Base-by-base conservation (phyloP, 2,797 vertebrate species). In the Chiroxiphia lanceolata region DNA sequence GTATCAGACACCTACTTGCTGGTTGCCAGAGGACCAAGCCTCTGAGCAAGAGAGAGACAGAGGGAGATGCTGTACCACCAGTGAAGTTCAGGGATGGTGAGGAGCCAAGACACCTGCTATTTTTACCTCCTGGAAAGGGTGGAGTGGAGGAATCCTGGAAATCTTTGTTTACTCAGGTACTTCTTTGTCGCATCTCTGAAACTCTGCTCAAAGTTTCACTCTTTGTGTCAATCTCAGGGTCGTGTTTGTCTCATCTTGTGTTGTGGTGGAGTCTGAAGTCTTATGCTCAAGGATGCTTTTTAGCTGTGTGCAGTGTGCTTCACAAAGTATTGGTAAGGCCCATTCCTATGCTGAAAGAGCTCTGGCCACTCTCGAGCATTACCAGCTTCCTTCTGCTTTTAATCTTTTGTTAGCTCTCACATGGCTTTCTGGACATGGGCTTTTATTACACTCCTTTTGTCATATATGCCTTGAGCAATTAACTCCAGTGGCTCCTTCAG, bases 11-110 rank as follows among this genome's bases (percentile, higher is more conserved):
- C 89, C 89, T 96, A 74, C 91, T 94, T n/a, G 2, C 63, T 92
- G 74, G 40, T 87, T 96, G 95, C 96, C 95, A 95, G 93, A 94
- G 94, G 91, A 95, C 83, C 93, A 93, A 94, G 94, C 83, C 91
- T 88, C 94, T 94, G 91, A 97, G 74, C 87, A 89, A 54, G 91
- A 95, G 93, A 91, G 95, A 96, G 87, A 93, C 95, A 60, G 90
- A 56, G 92, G 74, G 89, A 93, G 64, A 82, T 82, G 64, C 56
- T 89, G 51, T 34, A 84, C 56, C 63, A 94, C 69, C 69, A 63
- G 51, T 0, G 2, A 90, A 87, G 91, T 94, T 93, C 77, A 78
- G 59, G 68, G 27, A 81, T 74, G 72, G 48, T 53, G 61, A 96
- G 61, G 74, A 94, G 69, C 84, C 82, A 87, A 83, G 79, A 60